phyloP scores from a whole-genome alignment of 2,888 invertebrate species.

The Apodemia hepburni region DNA sequence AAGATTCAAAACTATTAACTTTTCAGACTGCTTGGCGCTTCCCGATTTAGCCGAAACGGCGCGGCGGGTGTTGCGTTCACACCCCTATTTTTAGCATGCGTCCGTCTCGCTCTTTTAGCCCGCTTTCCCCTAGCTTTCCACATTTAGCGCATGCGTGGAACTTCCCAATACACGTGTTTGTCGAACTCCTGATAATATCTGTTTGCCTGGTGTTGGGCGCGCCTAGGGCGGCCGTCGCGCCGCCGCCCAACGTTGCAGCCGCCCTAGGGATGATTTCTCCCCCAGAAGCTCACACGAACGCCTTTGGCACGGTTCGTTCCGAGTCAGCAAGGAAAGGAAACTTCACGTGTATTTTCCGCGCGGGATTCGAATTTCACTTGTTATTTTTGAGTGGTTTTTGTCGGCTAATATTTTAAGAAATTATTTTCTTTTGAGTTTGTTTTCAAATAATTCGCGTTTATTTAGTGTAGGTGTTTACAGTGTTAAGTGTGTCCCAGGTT shows the following conservation, averaged over 20 bases:
- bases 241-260: constrained; percentile 62
- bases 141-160: constrained; percentile 62
- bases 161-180: constrained; percentile 63
- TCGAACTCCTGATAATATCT: constrained; percentile 48
- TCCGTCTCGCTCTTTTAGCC: constrained; percentile 50
- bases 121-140: constrained; percentile 65
- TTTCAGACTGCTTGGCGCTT: constrained; percentile 77
- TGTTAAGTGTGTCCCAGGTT: constrained; percentile 59
- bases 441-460: constrained; percentile 19
- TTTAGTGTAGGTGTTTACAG: constrained; percentile 47
- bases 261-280: constrained; percentile 59
- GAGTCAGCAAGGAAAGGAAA: constrained; percentile 45
- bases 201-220: constrained; percentile 74
- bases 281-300: constrained; percentile 69
- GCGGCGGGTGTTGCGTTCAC: constrained; percentile 42
- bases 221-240: constrained; percentile 76
- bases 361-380: constrained; percentile 38
- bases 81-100: constrained; percentile 56
- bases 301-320: constrained; percentile 65
- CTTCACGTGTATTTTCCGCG: constrained; percentile 58
- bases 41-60: constrained; percentile 53
- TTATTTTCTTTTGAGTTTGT: constrained; percentile 26
- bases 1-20: constrained; percentile 44
- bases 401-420: constrained; percentile 10
- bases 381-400: constrained; percentile 23